Evolutionary conservation across 2,888 invertebrate species (phyloP), one percentile per base, ranked within the genome.

Genomic region (Argynnis bischoffii): DNA sequence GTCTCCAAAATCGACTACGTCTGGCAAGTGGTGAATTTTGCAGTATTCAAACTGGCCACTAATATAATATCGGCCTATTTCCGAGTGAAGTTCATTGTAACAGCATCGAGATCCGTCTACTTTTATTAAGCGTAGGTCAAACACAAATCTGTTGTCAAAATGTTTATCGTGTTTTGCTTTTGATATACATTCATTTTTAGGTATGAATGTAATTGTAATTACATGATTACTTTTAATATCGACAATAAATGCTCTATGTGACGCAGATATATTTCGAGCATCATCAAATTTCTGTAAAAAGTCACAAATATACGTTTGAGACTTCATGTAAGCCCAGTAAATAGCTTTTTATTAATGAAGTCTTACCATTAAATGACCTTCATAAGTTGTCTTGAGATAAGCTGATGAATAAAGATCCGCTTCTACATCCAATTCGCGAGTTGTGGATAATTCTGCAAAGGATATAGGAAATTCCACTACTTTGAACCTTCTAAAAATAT

Each of bases 41-140:
- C 93, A 88, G 56, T 85, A 81, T 82, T 94, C 94, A 67, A 89
- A 92, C 78, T 93, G 89, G 0, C 94, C 95, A 75, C 94, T 91
- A 21, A 95, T 82, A 70, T 94, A 94, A 66, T 94, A 88, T 64
- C 93, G 85, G 1, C 93, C 90, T 54, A 89, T 82, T 85, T 93
- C 93, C 18, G 88, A 83, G 75, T 92, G 91, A 41, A 76, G 72
- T 74, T 91, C 91, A 71, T 84, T 77, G 65, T 81, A 73, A 71
- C 92, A 92, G 74, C 90, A 92, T n/a, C 80, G 79, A 59, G 72
- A 73, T 50, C 85, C 88, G 69, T 89, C 83, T 2, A 86, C 82
- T 77, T 84, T 83, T 72, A 92, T 89, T 56, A 92, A 77, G 15
- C 89, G 85, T 51, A 92, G 78, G 70, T 90, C 89, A 70, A 87